These are phyloP conservation scores for Saccopteryx leptura DNA, from an alignment of 2,113 vertebrate genomes.

Conservation along the genomic window DNA sequence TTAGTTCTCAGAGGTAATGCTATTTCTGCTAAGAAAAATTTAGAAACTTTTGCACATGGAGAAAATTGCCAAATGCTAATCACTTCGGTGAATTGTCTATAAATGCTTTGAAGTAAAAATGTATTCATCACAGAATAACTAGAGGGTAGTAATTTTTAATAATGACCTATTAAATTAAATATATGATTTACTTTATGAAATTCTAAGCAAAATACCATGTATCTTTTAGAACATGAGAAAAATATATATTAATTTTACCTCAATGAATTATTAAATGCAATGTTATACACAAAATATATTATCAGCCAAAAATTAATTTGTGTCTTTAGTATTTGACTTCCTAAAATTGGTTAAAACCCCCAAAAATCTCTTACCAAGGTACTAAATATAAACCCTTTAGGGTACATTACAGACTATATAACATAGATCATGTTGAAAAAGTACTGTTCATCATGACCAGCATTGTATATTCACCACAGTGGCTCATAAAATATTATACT, in stretches of 20 bases:
- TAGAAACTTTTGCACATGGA: not conserved
- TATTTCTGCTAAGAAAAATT: conserved; percentile 35
- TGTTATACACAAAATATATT: not conserved
- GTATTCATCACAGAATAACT: not conserved
- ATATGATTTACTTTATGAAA: not conserved
- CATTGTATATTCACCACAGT: not conserved
- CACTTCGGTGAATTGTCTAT: not conserved
- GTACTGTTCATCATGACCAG: not conserved
- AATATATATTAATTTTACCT: not conserved
- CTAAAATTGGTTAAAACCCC: not conserved
- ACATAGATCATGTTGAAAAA: not conserved
- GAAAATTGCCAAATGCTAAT: conserved; percentile 53
- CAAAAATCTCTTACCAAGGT: not conserved
- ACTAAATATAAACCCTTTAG: not conserved
- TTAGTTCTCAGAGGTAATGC: conserved; percentile 13
- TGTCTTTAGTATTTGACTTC: not conserved
- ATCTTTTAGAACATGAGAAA: not conserved
- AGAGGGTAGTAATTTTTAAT: not conserved
- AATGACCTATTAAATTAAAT: not conserved
- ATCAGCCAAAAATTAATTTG: not conserved
- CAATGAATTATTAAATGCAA: not conserved
- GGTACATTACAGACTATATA: not conserved
- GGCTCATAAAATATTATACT: not conserved
- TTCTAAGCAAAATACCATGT: not conserved
- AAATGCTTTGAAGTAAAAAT: conserved; percentile 30